phyloP scores from a whole-genome alignment of 2,113 vertebrate genomes.

The Macaca mulatta region DNA sequence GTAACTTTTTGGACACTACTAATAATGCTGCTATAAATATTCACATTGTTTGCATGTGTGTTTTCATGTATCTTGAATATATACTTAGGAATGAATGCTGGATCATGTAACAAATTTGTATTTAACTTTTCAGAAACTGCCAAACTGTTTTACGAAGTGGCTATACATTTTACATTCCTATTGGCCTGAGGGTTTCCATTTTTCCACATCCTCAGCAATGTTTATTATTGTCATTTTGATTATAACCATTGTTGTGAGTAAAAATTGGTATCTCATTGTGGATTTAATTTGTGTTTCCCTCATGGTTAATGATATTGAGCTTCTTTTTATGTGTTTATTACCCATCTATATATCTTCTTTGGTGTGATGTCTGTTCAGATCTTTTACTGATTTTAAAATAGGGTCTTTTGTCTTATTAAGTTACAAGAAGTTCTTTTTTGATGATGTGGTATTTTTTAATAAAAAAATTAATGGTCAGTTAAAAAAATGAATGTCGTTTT shows the following conservation, averaged over 20 bases:
- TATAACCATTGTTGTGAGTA: background rate
- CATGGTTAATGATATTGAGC: background rate
- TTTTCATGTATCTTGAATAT: constrained; percentile 10
- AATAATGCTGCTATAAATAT: background rate
- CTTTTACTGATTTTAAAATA: constrained; percentile 19
- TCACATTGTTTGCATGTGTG: background rate
- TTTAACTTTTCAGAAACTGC: background rate
- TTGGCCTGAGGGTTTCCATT: background rate
- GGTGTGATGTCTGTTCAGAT: constrained; percentile 9
- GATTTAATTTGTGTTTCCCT: constrained; percentile 32
- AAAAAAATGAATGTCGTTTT: too few species aligned
- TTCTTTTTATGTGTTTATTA: constrained; percentile 14
- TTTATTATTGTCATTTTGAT: constrained; percentile 43
- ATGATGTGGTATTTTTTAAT: too few species aligned
- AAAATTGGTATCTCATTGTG: background rate
- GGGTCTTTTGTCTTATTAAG: background rate
- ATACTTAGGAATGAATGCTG: background rate
- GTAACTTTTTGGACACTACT: background rate
- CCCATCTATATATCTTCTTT: background rate
- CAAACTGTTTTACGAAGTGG: background rate
- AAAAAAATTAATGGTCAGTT: too few species aligned
- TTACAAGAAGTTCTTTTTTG: background rate
- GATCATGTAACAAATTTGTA: background rate
- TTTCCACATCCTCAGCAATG: background rate
- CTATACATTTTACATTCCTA: background rate